Percentiles rank a stretch among this genome's conserved stretches.
Conservation (phyloP, 1,140 invertebrate species). For the Nephila pilipes region DNA sequence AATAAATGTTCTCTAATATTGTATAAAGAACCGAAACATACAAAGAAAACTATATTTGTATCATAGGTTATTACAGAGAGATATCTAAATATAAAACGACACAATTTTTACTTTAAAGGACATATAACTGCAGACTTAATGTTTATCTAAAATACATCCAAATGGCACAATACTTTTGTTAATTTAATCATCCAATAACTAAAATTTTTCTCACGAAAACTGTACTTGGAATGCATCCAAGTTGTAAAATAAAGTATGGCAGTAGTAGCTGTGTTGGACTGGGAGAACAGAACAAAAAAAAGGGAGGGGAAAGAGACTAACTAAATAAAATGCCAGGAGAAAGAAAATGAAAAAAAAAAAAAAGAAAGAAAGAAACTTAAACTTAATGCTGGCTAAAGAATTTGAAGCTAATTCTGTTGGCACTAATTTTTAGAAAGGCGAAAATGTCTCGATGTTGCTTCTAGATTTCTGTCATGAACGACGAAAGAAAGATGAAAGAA, state of each 20-base stretch:
- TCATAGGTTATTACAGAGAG: background rate
- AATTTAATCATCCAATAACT: conserved; percentile 49
- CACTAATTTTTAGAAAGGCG: background rate
- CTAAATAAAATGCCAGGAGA: background rate
- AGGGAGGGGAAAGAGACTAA: background rate
- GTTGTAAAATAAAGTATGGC: background rate
- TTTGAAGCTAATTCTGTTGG: background rate
- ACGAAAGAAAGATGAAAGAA: background rate
- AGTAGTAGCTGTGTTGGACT: background rate
- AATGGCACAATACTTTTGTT: conserved; percentile 43
- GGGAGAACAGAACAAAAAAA: background rate
- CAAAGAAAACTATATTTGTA: background rate
- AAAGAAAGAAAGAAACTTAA: background rate
- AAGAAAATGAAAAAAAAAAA: background rate
- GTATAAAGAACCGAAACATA: background rate
- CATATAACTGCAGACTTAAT: background rate
- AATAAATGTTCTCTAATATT: background rate
- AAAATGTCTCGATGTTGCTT: background rate
- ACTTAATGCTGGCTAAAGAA: background rate
- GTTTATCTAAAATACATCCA: background rate
- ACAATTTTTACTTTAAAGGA: background rate
- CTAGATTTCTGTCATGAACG: background rate
- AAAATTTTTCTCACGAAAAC: conserved; percentile 2
- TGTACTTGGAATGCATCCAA: conserved; percentile 23
- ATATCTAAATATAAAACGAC: background rate